A percentile compares a stretch with the other conserved stretches of the same genome.
Evolutionary conservation across 1,140 invertebrate species (phyloP).

Genomic region (Pseudobourletiella spinata): DNA sequence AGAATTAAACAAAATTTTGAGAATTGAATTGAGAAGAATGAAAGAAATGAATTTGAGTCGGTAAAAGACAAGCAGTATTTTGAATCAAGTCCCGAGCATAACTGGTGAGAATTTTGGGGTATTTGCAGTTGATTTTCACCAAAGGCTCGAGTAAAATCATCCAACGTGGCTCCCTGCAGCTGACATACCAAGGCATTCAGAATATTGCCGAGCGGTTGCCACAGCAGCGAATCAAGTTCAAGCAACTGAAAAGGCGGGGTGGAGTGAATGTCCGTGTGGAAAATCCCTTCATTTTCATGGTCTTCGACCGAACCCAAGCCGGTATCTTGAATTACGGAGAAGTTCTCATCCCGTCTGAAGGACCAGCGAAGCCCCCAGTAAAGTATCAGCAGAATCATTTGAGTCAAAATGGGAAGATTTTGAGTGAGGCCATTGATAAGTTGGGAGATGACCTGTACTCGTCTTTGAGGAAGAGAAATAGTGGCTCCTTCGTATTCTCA

Average conservation of each 20-base stretch:
- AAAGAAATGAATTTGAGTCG: no score
- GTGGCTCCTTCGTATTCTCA: conserved; percentile 4
- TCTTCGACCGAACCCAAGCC: conserved; percentile 18
- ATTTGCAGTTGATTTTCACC: conserved; percentile 3
- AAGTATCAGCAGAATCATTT: conserved; percentile 13
- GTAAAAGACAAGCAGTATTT: no score
- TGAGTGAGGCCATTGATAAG: conserved; percentile 9
- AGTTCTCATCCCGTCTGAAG: conserved; percentile 19
- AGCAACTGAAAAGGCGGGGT: conserved; percentile 17
- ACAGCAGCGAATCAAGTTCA: conserved; percentile 11
- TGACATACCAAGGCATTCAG: conserved; percentile 25
- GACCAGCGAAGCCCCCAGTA: neutral
- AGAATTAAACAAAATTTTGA: no score
- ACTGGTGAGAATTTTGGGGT: neutral
- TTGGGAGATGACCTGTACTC: conserved; percentile 15
- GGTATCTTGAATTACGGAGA: conserved; percentile 25
- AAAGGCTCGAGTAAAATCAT: conserved; percentile 20
- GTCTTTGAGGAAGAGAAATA: neutral
- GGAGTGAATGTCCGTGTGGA: conserved; percentile 27
- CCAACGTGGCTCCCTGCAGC: conserved; percentile 17
- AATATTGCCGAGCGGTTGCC: neutral
- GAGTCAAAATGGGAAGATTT: conserved; percentile 21
- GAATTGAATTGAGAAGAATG: no score
- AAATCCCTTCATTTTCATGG: conserved; percentile 27
- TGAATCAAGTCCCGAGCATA: no score